These are phyloP conservation scores for Caenorhabditis becei DNA, from an alignment of 2,888 invertebrate species.

Conservation along the genomic window DNA sequence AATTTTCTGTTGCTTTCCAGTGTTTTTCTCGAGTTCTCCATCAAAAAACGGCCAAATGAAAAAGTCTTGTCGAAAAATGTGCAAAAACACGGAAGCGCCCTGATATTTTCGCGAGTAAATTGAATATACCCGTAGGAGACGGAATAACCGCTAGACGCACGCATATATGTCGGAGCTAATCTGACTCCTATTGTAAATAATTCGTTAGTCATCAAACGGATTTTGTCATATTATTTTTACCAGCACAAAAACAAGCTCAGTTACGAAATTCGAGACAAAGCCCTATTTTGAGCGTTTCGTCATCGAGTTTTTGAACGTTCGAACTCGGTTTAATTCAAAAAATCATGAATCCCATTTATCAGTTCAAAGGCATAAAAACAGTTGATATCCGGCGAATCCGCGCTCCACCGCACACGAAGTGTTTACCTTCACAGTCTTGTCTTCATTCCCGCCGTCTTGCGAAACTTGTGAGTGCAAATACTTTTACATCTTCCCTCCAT, in stretches of 20 bases:
- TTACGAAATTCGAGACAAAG: conserved; percentile 4
- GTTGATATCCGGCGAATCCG: not conserved
- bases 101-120: not conserved
- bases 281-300: not conserved
- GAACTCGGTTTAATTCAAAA: not conserved
- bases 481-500: conserved; percentile 22
- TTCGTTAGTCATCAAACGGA: conserved; percentile 2
- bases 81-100: not conserved
- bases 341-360: not conserved
- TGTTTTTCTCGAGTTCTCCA: not conserved
- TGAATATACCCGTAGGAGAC: not conserved
- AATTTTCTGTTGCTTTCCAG: not conserved
- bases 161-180: conserved; percentile 5
- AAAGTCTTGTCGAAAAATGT: not conserved
- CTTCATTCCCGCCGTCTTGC: conserved; percentile 29
- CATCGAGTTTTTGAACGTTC: not conserved
- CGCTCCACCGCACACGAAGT: conserved; percentile 56
- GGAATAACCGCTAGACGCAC: not conserved
- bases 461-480: conserved; percentile 55
- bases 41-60: not conserved
- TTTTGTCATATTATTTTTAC: not conserved
- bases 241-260: not conserved
- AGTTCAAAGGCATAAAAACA: not conserved
- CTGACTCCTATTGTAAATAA: conserved; percentile 5
- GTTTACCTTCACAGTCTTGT: conserved; percentile 47